Conservation (phyloP, 2,888 invertebrate species). For the Eristalis intricaria region DNA sequence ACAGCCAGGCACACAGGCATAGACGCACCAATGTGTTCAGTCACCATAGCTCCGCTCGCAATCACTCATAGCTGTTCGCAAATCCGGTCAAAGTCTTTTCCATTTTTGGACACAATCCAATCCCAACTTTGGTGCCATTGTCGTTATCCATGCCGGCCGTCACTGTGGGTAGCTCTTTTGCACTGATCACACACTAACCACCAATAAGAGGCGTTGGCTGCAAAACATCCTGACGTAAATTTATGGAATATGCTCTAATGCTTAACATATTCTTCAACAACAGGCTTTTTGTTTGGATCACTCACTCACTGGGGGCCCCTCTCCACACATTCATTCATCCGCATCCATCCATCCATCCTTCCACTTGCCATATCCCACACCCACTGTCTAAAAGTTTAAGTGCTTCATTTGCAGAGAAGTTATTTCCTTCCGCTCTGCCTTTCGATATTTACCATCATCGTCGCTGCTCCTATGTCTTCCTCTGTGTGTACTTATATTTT, state of each 20-base stretch:
- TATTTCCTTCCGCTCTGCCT: conserved; percentile 60
- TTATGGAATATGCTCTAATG: conserved; percentile 54
- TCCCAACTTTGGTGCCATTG: conserved; percentile 26
- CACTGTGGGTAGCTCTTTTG: background rate
- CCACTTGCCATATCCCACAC: conserved; percentile 33
- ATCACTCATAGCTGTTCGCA: conserved; percentile 29
- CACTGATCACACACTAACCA: conserved; percentile 28
- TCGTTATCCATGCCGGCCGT: conserved; percentile 18
- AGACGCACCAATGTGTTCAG: conserved; percentile 36
- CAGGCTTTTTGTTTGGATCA: conserved; percentile 17
- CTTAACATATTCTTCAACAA: conserved; percentile 49
- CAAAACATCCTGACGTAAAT: conserved; percentile 53
- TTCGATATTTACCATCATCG: conserved; percentile 59
- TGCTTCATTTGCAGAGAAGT: conserved; percentile 62
- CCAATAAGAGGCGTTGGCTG: conserved; percentile 25
- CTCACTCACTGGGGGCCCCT: background rate
- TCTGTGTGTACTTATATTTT: conserved; percentile 41
- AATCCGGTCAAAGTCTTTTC: conserved; percentile 33
- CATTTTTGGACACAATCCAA: conserved; percentile 61
- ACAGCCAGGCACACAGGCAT: background rate
- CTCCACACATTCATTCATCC: background rate
- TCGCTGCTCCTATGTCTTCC: conserved; percentile 19
- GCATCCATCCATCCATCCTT: conserved; percentile 8
- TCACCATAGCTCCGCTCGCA: conserved; percentile 28
- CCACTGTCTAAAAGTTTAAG: conserved; percentile 66